phyloP scores from a whole-genome alignment of 1,140 invertebrate genomes.

The Brachionus plicatilis region DNA sequence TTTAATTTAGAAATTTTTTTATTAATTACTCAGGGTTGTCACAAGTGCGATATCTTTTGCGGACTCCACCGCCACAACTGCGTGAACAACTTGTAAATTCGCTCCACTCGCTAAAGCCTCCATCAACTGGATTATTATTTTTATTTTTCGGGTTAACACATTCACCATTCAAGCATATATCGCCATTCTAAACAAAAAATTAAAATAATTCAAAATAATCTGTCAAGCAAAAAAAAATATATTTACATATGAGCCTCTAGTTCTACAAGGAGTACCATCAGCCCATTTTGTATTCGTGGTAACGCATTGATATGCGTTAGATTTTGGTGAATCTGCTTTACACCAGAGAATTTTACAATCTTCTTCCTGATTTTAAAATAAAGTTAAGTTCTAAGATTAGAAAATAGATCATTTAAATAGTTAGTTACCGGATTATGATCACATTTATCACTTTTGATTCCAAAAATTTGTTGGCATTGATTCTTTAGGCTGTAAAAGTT shows the following conservation, averaged over 20 bases:
- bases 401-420: too few species aligned
- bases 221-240: neutral
- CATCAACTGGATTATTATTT: neutral
- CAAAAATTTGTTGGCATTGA: constrained; percentile 37
- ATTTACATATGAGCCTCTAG: neutral
- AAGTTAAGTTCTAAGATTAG: too few species aligned
- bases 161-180: constrained; percentile 26
- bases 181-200: neutral
- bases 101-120: constrained; percentile 22
- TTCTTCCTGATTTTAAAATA: neutral
- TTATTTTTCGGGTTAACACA: neutral
- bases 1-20: neutral
- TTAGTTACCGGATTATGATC: neutral
- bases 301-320: neutral
- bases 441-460: constrained; percentile 12
- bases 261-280: constrained; percentile 31
- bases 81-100: constrained; percentile 29
- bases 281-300: constrained; percentile 32
- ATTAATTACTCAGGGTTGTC: constrained; percentile 33
- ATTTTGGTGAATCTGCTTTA: neutral
- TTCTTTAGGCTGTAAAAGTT: neutral
- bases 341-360: constrained; percentile 35
- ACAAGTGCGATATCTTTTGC: constrained; percentile 27
- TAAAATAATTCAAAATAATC: neutral
- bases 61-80: constrained; percentile 29